Conservation (phyloP, 2,888 invertebrate genomes). For the Folsomia manolachei region DNA sequence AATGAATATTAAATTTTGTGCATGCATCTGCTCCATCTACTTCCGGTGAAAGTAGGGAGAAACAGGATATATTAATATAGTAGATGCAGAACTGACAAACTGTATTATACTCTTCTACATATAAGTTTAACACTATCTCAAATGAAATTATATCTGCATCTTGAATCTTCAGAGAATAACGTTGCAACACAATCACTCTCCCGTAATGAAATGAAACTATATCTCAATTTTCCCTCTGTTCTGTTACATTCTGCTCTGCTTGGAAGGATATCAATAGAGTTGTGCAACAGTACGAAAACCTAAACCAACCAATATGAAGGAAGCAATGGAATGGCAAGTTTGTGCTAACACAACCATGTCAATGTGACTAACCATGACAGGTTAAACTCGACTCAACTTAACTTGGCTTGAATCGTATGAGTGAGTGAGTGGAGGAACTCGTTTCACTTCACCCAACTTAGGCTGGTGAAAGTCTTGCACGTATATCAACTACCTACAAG, state of each 20-base stretch:
- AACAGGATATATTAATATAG: neutral
- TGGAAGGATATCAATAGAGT: neutral
- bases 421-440: no score
- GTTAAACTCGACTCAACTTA: neutral
- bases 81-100: neutral
- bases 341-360: neutral
- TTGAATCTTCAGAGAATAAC: neutral
- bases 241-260: neutral
- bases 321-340: neutral
- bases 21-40: neutral
- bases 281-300: neutral
- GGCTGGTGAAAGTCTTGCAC: no score
- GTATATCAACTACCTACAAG: no score
- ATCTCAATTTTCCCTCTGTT: no score
- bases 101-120: no score
- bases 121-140: neutral
- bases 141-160: no score
- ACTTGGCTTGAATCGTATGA: neutral
- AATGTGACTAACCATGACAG: neutral
- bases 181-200: no score
- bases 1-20: neutral
- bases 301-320: no score
- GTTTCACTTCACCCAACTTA: no score
- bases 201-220: no score
- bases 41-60: no score